phyloP scores from a whole-genome alignment of 2,797 vertebrate species.

The Malurus splendens region DNA sequence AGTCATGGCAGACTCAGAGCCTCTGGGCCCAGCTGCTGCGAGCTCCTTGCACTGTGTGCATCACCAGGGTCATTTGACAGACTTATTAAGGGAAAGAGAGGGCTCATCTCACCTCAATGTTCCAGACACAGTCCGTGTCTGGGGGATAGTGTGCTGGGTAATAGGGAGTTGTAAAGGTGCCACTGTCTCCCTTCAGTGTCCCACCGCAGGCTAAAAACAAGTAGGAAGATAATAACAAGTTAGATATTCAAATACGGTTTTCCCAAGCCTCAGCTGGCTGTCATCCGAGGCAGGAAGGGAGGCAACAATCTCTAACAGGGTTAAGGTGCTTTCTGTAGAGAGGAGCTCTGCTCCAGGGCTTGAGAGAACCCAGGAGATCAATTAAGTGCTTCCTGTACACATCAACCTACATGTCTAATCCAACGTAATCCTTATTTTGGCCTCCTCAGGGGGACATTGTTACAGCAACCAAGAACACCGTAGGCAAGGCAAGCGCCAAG shows the following conservation, averaged over 20 bases:
- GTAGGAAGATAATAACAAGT: background rate
- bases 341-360: background rate
- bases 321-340: background rate
- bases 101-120: slow-evolving; percentile 76
- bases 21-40: background rate
- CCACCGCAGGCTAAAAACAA: slow-evolving; percentile 75
- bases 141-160: slow-evolving; percentile 89
- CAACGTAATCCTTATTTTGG: background rate
- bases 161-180: slow-evolving; percentile 83
- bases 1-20: rapidly evolving
- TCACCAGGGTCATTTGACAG: background rate
- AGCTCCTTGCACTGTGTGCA: background rate
- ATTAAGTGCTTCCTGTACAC: background rate
- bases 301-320: background rate
- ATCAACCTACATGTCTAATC: background rate
- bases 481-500: background rate
- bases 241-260: background rate
- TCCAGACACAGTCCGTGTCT: slow-evolving; percentile 76
- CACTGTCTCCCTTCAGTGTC: slow-evolving; percentile 55
- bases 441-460: background rate
- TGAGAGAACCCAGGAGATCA: background rate
- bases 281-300: background rate
- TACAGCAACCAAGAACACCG: background rate
- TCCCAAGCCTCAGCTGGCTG: background rate
- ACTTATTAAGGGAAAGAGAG: background rate